phyloP scores from a whole-genome alignment of 2,113 vertebrate genomes.

The Syngnathus typhle region DNA sequence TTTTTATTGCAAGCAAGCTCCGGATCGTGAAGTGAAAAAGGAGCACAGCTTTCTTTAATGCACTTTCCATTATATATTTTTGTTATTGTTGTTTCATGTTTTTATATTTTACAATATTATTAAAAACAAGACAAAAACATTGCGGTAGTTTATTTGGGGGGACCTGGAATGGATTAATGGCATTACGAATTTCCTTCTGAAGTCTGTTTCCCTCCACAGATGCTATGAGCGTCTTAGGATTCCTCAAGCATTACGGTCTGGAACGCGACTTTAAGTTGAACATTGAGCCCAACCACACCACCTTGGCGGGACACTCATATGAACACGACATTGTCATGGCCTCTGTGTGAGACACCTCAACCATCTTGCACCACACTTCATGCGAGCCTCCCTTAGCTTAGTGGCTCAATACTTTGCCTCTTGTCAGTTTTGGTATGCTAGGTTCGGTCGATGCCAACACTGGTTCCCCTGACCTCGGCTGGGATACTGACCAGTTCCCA shows the following conservation, averaged over 20 bases:
- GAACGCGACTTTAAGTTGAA: slow-evolving; percentile 66
- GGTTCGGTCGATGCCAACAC: slow-evolving; percentile 68
- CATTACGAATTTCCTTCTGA: neutral
- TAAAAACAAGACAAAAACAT: too few relatives aligned
- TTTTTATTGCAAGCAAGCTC: neutral
- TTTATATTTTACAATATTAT: too few relatives aligned
- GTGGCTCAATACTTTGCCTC: neutral
- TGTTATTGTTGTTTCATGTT: too few relatives aligned
- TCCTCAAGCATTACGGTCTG: slow-evolving; percentile 62
- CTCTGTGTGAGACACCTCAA: slow-evolving; percentile 44
- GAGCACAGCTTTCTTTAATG: too few relatives aligned
- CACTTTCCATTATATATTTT: too few relatives aligned
- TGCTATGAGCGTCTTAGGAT: slow-evolving; percentile 66
- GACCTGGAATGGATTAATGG: too few relatives aligned
- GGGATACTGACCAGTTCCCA: slow-evolving; percentile 68
- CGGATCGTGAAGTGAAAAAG: too few relatives aligned
- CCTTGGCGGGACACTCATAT: slow-evolving; percentile 63
- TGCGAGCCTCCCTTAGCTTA: neutral
- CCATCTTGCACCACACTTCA: neutral
- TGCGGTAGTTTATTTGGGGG: too few relatives aligned
- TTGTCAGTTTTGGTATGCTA: slow-evolving; percentile 61
- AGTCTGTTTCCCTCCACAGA: slow-evolving; percentile 29
- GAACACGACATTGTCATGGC: slow-evolving; percentile 66
- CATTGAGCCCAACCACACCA: slow-evolving; percentile 69
- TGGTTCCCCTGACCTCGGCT: slow-evolving; percentile 64